These are phyloP conservation scores for Coptodon rendalli DNA, from an alignment of 2,113 vertebrate genomes.

Conservation along the genomic window DNA sequence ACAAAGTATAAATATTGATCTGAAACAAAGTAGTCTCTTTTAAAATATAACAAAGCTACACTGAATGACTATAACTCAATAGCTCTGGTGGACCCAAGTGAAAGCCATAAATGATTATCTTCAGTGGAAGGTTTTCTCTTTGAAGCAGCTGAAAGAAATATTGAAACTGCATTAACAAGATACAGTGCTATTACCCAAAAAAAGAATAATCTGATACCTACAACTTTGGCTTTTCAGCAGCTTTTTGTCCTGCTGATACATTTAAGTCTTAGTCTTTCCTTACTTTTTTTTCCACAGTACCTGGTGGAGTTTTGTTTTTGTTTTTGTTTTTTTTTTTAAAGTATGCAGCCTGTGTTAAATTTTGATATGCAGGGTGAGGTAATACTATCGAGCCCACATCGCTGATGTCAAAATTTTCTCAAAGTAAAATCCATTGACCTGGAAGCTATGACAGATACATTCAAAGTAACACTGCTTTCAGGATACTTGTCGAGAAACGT, in stretches of 20 bases:
- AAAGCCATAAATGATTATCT: constrained; percentile 15
- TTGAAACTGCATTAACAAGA: neutral
- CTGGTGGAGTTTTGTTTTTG: neutral
- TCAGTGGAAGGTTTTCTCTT: neutral
- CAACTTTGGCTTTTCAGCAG: neutral
- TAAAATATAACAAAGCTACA: neutral
- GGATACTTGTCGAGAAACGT: neutral
- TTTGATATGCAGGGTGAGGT: neutral
- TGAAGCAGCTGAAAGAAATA: constrained; percentile 14
- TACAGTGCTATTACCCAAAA: neutral
- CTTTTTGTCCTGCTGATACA: neutral
- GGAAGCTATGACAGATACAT: neutral
- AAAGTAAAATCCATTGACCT: neutral
- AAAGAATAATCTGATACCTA: neutral
- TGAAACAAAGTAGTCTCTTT: neutral
- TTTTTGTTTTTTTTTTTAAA: neutral
- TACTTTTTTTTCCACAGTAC: neutral
- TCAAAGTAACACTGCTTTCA: neutral
- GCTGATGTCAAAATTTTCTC: neutral
- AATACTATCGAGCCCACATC: neutral
- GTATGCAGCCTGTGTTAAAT: neutral
- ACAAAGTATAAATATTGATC: neutral
- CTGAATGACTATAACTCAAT: neutral
- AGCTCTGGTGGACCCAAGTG: neutral
- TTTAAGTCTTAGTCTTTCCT: neutral